Base-by-base conservation (phyloP, 2,888 invertebrate species). In the Brachylomia viminalis region DNA sequence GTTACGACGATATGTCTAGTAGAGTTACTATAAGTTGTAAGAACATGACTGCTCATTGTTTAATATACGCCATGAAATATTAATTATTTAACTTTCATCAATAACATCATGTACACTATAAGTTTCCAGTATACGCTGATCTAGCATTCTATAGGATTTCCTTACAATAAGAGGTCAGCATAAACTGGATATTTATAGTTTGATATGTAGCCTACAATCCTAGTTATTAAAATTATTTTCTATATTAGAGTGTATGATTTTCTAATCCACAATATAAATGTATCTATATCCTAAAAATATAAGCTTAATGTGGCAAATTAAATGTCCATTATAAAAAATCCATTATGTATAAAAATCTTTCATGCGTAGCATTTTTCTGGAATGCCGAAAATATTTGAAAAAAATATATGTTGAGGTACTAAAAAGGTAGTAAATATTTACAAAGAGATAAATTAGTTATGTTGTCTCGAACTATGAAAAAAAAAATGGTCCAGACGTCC, bases 21-120 rank as follows among this genome's bases (percentile, higher is more conserved):
- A 33, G 61, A 33, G 20, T 33, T 61, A 61, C 33, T 33, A 33
- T 33, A 61, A 33, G 61, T 61, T 61, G 33, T 61, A 61, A 61
- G 23, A 61, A 61, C 61, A 58, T 59, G 20, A 59, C 30, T 61
- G 33, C 58, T 56, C 56, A 56, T 56, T 56, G 56, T 56, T 56
- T 56, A n/a, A 54, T 54, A 54, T 54, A 54, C n/a, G 54, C 54
- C 54, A 54, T 3, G 54, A 54, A 54, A 54, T 54, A 54, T 54
- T 54, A 54, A 54, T 54, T 54, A 54, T 54, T 54, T 54, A 54
- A 6, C 54, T 6, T 54, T 54, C n/a, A 54, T 54, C 54, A 54
- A 54, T 54, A 54, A 54, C 54, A 54, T 54, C 54, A 54, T n/a
- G n/a, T 54, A 54, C 54, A 54, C 54, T 54, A 54, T 13, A 54